phyloP scores from a whole-genome alignment of 2,113 vertebrate genomes.

The Lepus timidus region DNA sequence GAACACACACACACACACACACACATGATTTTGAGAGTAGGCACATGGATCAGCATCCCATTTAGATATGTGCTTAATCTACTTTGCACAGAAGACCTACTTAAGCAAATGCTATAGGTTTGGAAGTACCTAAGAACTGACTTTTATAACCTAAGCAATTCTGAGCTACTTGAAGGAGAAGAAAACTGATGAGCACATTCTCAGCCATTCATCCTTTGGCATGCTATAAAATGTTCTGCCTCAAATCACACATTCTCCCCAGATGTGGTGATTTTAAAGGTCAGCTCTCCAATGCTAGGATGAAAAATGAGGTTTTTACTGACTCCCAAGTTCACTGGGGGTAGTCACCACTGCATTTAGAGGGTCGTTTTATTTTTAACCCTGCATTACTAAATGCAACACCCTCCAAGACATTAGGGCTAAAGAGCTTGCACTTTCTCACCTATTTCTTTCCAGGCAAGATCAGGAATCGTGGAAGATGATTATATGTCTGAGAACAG shows the following conservation, averaged over 20 bases:
- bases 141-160: conserved; percentile 68
- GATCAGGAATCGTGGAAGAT: conserved; percentile 33
- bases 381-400: conserved; percentile 54
- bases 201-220: conserved; percentile 51
- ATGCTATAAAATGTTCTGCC: conserved; percentile 68
- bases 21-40: conserved; percentile 54
- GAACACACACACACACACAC: neutral
- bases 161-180: conserved; percentile 67
- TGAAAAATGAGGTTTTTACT: conserved; percentile 58
- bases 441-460: conserved; percentile 53
- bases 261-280: conserved; percentile 76
- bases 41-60: conserved; percentile 64
- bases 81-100: conserved; percentile 70
- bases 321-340: conserved; percentile 48
- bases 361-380: conserved; percentile 73
- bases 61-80: conserved; percentile 60
- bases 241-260: conserved; percentile 76
- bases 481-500: conserved; percentile 49
- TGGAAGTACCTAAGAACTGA: conserved; percentile 60
- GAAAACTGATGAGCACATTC: conserved; percentile 61
- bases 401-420: conserved; percentile 8
- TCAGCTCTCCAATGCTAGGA: conserved; percentile 40
- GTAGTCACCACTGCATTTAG: conserved; percentile 44
- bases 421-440: conserved; percentile 50
- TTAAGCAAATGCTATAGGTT: conserved; percentile 56